These are phyloP conservation scores for Lophius americanus DNA, from an alignment of 2,797 vertebrate species.

Conservation along the genomic window DNA sequence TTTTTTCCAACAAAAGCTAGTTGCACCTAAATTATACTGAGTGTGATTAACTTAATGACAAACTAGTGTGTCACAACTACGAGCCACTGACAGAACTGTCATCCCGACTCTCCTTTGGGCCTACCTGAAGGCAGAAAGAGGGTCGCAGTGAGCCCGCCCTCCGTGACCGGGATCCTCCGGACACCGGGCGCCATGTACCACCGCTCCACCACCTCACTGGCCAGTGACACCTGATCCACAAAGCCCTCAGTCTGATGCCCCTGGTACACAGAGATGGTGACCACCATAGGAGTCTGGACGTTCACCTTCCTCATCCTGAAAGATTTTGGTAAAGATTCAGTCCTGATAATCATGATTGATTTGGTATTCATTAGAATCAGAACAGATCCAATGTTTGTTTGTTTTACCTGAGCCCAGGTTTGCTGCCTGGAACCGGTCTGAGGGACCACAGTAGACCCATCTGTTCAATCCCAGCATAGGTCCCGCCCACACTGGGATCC, in stretches of 20 bases:
- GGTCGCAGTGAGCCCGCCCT: slow-evolving; percentile 59
- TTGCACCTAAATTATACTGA: too few relatives aligned
- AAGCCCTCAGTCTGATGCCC: slow-evolving; percentile 66
- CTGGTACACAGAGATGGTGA: slow-evolving; percentile 70
- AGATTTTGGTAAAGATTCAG: not conserved
- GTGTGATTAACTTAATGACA: not conserved
- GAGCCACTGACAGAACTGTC: not conserved
- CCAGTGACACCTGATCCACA: slow-evolving; percentile 42
- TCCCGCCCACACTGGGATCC: slow-evolving; percentile 76
- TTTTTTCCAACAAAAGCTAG: too few relatives aligned
- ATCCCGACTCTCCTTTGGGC: not conserved
- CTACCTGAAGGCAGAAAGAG: slow-evolving; percentile 81
- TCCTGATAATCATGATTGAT: too few relatives aligned
- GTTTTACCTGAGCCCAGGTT: slow-evolving; percentile 69
- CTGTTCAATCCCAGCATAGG: slow-evolving; percentile 74
- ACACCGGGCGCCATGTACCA: slow-evolving; percentile 77
- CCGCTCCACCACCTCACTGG: slow-evolving; percentile 64
- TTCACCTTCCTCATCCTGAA: slow-evolving; percentile 73
- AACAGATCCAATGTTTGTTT: not conserved
- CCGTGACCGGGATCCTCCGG: slow-evolving; percentile 65
- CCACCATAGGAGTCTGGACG: slow-evolving; percentile 61
- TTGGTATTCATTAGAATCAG: not conserved
- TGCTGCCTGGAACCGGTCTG: slow-evolving; percentile 76
- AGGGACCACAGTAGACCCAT: slow-evolving; percentile 84
- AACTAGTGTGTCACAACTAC: not conserved